Evolutionary conservation across 2,113 vertebrate species (phyloP), one percentile per base, ranked within the genome.

Genomic region (Sphyrna mokarran): DNA sequence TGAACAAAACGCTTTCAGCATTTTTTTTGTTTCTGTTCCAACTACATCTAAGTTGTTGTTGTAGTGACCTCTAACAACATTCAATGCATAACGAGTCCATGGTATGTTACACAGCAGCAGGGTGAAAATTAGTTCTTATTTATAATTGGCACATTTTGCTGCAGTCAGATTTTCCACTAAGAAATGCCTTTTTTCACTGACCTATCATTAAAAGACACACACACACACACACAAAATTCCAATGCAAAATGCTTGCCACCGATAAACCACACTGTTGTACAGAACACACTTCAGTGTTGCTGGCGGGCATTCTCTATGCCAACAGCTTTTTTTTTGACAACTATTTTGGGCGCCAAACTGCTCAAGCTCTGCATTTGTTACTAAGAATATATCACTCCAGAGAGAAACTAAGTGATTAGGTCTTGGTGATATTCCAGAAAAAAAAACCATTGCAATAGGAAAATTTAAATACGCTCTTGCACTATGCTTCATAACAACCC

Each of bases 331-430:
- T 93, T 91, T 29, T 43, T 72, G 68, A 40, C 68, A 72, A 72
- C 66, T 95, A 72, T 95, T 61, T 95, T 95, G 94, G 69, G 94
- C 29, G 37, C 69, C 94, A 95, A 95, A 95, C 23, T 76, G 40
- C 26, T 66, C 37, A 66, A n/a, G 58, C 89, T 95, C 69, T 72
- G 68, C 26, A 16, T 76, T 54, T 95, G 94, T 72, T 95, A 48
- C 94, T 29, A 95, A 95, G 68, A 95, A 95, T 95, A 95, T 13
- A 6, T 95, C 26, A 33, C 94, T 95, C 43, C 69, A 72, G 94
- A 95, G 94, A 54, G 69, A 76, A 95, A 26, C 69, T 43, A 95
- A 94, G 72, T 95, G 94, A 95, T 95, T 95, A 95, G 26, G 69
- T 18, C 69, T 95, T 95, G 94, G 69, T 95, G 68, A 54, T 40